Base-by-base conservation (phyloP, 92 coral and sea anemone species). In the Heteractis magnifica region DNA sequence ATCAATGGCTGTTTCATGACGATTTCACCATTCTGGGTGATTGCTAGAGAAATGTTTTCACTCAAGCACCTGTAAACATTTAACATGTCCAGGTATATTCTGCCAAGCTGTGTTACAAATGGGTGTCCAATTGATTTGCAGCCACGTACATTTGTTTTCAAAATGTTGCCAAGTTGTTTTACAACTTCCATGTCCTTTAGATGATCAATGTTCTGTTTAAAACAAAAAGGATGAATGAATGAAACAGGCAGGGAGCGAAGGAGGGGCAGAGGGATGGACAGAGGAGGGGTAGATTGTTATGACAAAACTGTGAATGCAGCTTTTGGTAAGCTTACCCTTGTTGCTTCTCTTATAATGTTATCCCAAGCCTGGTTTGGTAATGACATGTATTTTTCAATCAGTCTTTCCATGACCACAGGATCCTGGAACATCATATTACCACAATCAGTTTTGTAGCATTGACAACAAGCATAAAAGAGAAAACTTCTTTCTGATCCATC, bases 341-440 rank as follows among this genome's bases (percentile, higher is more conserved):
- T 97, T 49, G 99, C 99, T 81, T 97, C 99, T 73, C 92, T 94
- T 84, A 97, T 93, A 23, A 97, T 91, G 79, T 94, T 97, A 78
- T 97, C 99, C 99, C 99, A 97, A 10, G 95, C 99, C 71, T 97
- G 99, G 87, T 97, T 97, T 49, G 99, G 99, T 71, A 97, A 88
- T n/a, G 99, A 92, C 99, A 97, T 97, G 88, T 92, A 97, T 80
- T 97, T 97, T 85, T 97, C 99, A 49, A 97, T 97, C 83, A 97
- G 65, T 84, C 99, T 92, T 82, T 97, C 99, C 95, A 94, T 94
- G 6, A 97, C 99, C 60, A 97, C 99, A 60, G 99, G 92, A 70
- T 97, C 99, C 99, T 96, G 71, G 20, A 72, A 75, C 6, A 60
- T 6, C 18, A 64, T 49, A 41, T 59, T 19, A 56, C 26, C 34